phyloP scores from a whole-genome alignment of 2,113 vertebrate species.

The Pterocles gutturalis region DNA sequence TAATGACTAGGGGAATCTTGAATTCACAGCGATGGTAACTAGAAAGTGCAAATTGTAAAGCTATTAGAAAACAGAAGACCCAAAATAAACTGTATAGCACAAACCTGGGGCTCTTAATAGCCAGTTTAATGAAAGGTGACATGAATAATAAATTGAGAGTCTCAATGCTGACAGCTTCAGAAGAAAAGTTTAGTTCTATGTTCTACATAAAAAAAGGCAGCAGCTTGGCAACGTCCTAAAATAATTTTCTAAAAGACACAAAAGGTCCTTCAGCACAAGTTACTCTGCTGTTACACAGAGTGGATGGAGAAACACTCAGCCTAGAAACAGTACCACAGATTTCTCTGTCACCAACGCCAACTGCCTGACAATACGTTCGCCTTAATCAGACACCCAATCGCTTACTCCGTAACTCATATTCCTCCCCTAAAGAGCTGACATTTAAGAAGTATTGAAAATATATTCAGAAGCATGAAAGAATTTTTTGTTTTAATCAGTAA shows the following conservation, averaged over 20 bases:
- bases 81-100: background rate
- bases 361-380: background rate
- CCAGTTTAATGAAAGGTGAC: background rate
- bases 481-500: background rate
- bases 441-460: background rate
- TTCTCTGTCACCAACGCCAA: background rate
- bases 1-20: slow-evolving; percentile 93
- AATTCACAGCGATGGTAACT: slow-evolving; percentile 99
- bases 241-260: background rate
- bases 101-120: background rate
- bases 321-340: background rate
- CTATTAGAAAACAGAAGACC: slow-evolving; percentile 19
- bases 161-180: background rate
- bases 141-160: background rate
- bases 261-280: background rate
- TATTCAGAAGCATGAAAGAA: background rate
- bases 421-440: background rate
- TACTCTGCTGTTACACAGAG: background rate
- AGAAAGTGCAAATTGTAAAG: slow-evolving; percentile 35
- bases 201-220: background rate
- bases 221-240: background rate
- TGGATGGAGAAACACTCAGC: background rate
- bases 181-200: background rate
- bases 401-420: background rate
- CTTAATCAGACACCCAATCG: background rate